Evolutionary conservation across 1,140 invertebrate species (phyloP).

Genomic region (Magallana angulata): DNA sequence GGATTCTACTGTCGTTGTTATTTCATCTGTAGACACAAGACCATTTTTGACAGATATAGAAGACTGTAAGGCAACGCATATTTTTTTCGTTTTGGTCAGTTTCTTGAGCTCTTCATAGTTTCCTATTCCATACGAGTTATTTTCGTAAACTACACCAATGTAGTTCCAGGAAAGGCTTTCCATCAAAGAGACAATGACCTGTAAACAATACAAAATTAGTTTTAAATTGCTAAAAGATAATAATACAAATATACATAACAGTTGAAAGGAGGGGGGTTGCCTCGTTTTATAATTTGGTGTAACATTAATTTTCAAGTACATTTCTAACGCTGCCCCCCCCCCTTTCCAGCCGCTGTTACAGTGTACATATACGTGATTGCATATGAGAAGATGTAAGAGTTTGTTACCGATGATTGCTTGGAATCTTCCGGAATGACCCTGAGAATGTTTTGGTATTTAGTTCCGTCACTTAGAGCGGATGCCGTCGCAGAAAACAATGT

Average conservation of each 20-base stretch:
- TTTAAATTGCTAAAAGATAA: no score
- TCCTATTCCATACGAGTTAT: constrained; percentile 44
- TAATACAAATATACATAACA: no score
- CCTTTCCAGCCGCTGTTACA: no score
- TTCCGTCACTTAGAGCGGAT: neutral
- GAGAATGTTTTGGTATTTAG: constrained; percentile 23
- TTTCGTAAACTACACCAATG: constrained; percentile 46
- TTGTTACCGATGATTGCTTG: constrained; percentile 23
- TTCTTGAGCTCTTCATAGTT: neutral
- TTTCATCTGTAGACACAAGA: neutral
- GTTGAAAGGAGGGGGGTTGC: no score
- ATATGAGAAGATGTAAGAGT: no score
- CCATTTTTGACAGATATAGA: neutral
- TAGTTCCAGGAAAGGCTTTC: constrained; percentile 41
- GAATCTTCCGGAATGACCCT: constrained; percentile 35
- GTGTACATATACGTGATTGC: no score
- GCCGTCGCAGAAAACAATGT: constrained; percentile 36
- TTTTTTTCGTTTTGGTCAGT: neutral
- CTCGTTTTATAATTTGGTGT: no score
- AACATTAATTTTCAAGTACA: no score
- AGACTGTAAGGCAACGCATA: constrained; percentile 31
- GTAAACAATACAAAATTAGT: neutral
- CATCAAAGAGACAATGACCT: constrained; percentile 31
- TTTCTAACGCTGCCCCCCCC: no score
- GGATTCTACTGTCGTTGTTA: neutral